Evolutionary conservation across 2,113 vertebrate species (phyloP), one percentile per base, ranked within the genome.

Genomic region (Strigops habroptila): DNA sequence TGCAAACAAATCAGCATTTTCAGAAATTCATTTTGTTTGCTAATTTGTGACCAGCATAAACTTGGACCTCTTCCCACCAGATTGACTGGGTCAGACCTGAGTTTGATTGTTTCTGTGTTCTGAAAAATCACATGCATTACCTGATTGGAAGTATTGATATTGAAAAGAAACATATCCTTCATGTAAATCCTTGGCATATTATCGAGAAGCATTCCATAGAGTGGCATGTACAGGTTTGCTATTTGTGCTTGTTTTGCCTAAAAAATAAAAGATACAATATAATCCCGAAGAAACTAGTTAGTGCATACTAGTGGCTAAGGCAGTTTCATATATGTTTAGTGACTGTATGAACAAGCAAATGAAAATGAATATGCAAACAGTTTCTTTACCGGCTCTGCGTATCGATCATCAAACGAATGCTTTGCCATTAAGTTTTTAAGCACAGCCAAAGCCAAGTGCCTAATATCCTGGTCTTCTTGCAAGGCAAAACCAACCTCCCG

Each of bases 121-220:
- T 18, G 53, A 88, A 75, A 75, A 77, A 59, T 2, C 49, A 63
- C 35, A 16, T 2, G 8, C 23, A 69, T 86, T 98, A 99, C 99
- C 98, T 99, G 99, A 97, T 99, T 98, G 65, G 99, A 99, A 55
- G 99, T 98, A 79, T 98, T 99, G 92, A 99, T 94, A 74, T 98
- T 99, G 95, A 99, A 98, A 91, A 99, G 99, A 93, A 99, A 99
- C 41, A 99, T 96, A 85, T 99, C 99, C 96, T 99, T 99, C 97
- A 99, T 98, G 95, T 99, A 99, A 95, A 99, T 99, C 68, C 99
- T 98, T 30, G 99, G 99, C 99, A 99, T 99, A 92, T 99, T 99
- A 98, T 99, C 99, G 96, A 99, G 98, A 90, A 99, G 99, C 96
- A 99, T 98, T 53, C 99, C 99, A 46, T 99, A 99, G 25, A 99